phyloP scores from a whole-genome alignment of 2,113 vertebrate species.

The Tetrax tetrax region DNA sequence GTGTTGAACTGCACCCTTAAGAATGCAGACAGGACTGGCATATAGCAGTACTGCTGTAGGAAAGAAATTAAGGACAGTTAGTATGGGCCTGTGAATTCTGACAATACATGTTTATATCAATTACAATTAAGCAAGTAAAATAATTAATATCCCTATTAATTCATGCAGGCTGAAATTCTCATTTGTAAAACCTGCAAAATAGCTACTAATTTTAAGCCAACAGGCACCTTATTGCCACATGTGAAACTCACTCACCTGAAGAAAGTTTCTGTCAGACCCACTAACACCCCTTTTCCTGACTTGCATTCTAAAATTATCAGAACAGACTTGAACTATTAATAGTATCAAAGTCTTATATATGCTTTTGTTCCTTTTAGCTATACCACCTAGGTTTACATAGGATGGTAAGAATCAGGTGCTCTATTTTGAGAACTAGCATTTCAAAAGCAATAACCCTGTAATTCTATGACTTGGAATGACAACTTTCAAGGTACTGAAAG shows the following conservation, averaged over 20 bases:
- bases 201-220: conserved; percentile 73
- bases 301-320: conserved; percentile 74
- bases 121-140: conserved; percentile 96
- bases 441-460: conserved; percentile 76
- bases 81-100: conserved; percentile 99
- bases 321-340: conserved; percentile 78
- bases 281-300: conserved; percentile 77
- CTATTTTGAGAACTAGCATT: conserved; percentile 71
- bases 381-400: conserved; percentile 65
- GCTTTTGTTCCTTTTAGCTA: conserved; percentile 70
- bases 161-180: conserved; percentile 92
- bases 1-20: conserved; percentile 99
- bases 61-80: conserved; percentile 99
- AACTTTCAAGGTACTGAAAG: conserved; percentile 76
- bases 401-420: conserved; percentile 67
- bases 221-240: conserved; percentile 72
- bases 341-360: conserved; percentile 72
- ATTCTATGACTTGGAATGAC: conserved; percentile 68
- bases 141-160: conserved; percentile 84
- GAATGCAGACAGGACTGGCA: conserved; percentile 99
- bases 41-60: conserved; percentile 99
- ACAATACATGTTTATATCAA: conserved; percentile 95
- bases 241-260: conserved; percentile 78
- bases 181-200: conserved; percentile 80
- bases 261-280: conserved; percentile 78